Base-by-base conservation (phyloP, 1,140 invertebrate species). In the Lordiphosa collinella region DNA sequence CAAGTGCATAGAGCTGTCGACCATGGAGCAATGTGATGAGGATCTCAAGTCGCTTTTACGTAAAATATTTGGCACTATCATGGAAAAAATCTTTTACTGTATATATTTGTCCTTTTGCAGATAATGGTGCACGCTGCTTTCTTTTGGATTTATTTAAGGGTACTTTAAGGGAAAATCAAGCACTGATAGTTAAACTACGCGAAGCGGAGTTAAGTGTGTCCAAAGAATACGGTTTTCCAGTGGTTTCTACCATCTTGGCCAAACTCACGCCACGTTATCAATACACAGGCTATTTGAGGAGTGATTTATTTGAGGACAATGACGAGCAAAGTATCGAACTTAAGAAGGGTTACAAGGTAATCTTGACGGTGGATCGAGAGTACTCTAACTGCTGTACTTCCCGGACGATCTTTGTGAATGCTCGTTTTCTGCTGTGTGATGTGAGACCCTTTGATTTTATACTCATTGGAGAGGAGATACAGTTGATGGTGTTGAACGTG, bases 221-320 rank as follows among this genome's bases (percentile, higher is more conserved):
- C 2, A 79, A 62, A 12, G 64, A 86, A 25, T 65, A 52, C 18
- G 65, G 70, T 8, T 86, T 84, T 47, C 86, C 86, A 1, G 69
- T 88, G 9, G 61, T 52, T 1, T 71, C 86, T n/a, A 76, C 73
- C n/a, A 32, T 88, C 1, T 67, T 86, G 25, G 86, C 61, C 5
- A 84, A 66, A 46, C 12, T 88, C 4, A 68, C 76, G 25, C 80
- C 86, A 4, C 80, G 86, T 8, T 34, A 73, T 29, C 86, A 88
- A 16, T 88, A 71, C 22, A 86, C 76, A 6, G 86, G 86, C 3
- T 48, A 57, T 6, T 32, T 87, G 32, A 49, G 29, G 9, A 4
- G 12, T 2, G 5, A 14, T 7, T 8, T 31, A 8, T 9, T 5
- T 2, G 35, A 16, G 1, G 7, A 16, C 0, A 18, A 35, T 10